Base-by-base conservation (phyloP, 2,888 invertebrate species). In the Mamestra brassicae region DNA sequence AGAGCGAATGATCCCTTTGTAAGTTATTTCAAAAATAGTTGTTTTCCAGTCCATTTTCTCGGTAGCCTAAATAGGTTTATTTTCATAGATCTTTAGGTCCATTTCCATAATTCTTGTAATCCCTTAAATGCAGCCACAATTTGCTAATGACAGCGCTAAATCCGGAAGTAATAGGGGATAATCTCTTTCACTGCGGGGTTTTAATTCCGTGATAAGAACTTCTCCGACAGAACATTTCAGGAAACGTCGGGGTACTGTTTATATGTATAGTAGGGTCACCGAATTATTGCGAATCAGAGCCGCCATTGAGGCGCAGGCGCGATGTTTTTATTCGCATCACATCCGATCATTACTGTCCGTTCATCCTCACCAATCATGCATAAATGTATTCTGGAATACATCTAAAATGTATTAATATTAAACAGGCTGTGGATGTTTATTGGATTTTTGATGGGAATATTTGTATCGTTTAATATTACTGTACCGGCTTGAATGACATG, bases 321-420 rank as follows among this genome's bases (percentile, higher is more conserved):
- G 74, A 68, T 64, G 17, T 77, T 78, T 77, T 74, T 55, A 87
- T 81, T 81, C 83, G 45, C 75, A 74, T 76, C 78, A 74, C 83
- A 83, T 78, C 62, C 78, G 80, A 87, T 86, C 85, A 86, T 86
- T 84, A 84, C 80, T 80, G 85, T 76, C 79, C 81, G 78, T 85
- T 83, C 78, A 87, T 83, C 73, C 71, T 65, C 66, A 64, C 61
- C 70, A 79, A 78, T 76, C 78, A 78, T 82, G 75, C 82, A 76
- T 85, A 79, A 85, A 84, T 82, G 69, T 71, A 84, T 85, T 73
- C 58, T 34, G 61, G 76, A 82, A 84, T 79, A 79, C 42, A 76
- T 82, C 71, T 71, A 57, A 78, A 85, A 67, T 70, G 50, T 78
- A 74, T 84, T 76, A 74, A 84, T 84, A 84, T 76, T 78, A 78